phyloP scores from a whole-genome alignment of 2,888 invertebrate species.

The Rhorus exstirpatorius region DNA sequence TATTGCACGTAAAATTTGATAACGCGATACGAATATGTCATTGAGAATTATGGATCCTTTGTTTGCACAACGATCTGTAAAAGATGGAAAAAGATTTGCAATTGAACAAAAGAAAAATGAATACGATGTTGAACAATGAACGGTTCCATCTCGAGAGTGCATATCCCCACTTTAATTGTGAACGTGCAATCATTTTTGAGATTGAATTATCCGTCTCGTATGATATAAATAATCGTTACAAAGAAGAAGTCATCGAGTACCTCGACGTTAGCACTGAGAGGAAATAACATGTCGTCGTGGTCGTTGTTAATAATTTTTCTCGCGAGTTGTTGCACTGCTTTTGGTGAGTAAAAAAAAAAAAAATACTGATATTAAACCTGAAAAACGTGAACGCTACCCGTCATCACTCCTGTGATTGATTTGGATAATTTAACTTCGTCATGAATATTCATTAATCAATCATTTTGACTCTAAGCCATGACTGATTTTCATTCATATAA shows the following conservation, averaged over 20 bases:
- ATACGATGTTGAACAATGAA: slow-evolving; percentile 6
- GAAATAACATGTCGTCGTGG: slow-evolving; percentile 22
- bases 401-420: background rate
- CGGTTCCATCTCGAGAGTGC: background rate
- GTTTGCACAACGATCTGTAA: background rate
- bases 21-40: background rate
- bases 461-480: background rate
- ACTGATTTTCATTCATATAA: background rate
- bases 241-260: background rate
- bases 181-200: too few relatives aligned
- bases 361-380: background rate
- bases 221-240: slow-evolving; percentile 27
- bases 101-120: background rate
- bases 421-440: background rate
- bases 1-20: background rate
- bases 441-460: slow-evolving; percentile 4
- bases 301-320: slow-evolving; percentile 7
- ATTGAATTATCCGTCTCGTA: background rate
- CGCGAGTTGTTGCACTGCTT: slow-evolving; percentile 5
- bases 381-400: background rate
- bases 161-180: background rate
- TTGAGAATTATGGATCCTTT: slow-evolving; percentile 30
- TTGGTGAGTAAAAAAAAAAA: slow-evolving; percentile 26
- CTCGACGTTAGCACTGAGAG: background rate
- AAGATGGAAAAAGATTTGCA: background rate